Evolutionary conservation across 2,888 invertebrate species (phyloP), one percentile per base, ranked within the genome.

Genomic region (Microdon myrmicae): DNA sequence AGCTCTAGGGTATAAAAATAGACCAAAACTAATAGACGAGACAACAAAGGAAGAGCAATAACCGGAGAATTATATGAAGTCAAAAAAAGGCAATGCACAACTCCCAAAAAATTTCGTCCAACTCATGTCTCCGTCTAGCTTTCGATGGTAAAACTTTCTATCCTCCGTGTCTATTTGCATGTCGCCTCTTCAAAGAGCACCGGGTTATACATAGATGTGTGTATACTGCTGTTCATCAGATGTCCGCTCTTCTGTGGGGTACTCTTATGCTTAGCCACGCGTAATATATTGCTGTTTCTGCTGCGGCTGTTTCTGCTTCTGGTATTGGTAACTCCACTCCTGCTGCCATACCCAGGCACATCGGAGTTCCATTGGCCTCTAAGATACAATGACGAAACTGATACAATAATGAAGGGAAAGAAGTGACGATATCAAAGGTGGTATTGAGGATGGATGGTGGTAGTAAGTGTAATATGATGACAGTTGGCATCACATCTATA

Each of bases 391-490:
- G 20, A 26, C 28, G 31, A 16, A n/a, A 37, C 25, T 16, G 29
- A 22, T 8, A 25, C 44, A 20, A n/a, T 38, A 23, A 28, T 53
- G 59, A 54, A 60, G 54, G 58, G 51, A 58, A 58, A 64, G 51
- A 64, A 22, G 47, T 47, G 23, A 56, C 58, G 43, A 45, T 58
- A 34, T 43, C 51, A 47, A 47, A 58, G 58, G 58, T 53, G 64
- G 61, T 55, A 38, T 49, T 61, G 48, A 44, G 43, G 55, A 55
- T 44, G 60, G 54, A 55, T 49, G 60, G 41, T 44, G 55, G 49
- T 64, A 53, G 64, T 64, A 53, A 64, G 58, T 58, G 64, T 64
- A 64, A 64, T 58, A 58, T 64, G 64, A 64, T 58, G 64, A 64
- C 64, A 64, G 64, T 64, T 58, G 58, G 64, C 58, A 64, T 58